phyloP scores from a whole-genome alignment of 2,113 vertebrate genomes.

The Psilopsiagon aurifrons region DNA sequence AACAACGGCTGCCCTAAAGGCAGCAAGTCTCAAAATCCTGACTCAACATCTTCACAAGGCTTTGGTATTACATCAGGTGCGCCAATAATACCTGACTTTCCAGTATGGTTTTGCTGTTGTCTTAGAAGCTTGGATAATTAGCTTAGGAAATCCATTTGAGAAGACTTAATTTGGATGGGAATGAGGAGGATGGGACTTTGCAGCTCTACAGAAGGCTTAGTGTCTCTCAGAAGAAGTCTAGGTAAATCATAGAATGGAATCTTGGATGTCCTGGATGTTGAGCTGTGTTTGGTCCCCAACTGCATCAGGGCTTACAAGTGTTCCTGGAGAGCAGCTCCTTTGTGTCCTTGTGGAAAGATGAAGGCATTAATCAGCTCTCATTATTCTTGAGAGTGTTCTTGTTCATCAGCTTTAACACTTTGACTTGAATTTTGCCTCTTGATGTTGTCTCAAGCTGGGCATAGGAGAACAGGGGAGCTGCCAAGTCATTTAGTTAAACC shows the following conservation, averaged over 20 bases:
- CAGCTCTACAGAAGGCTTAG: background rate
- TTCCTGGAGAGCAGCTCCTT: background rate
- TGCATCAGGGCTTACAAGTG: background rate
- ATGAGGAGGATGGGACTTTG: accelerated
- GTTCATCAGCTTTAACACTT: background rate
- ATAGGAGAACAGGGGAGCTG: background rate
- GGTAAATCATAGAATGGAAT: background rate
- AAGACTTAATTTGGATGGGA: background rate
- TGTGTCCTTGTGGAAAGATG: background rate
- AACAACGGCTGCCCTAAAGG: background rate
- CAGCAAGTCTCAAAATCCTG: background rate
- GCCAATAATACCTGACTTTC: background rate
- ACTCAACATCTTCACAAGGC: background rate
- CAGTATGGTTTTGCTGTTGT: background rate
- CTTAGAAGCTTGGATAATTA: background rate
- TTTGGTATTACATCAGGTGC: background rate
- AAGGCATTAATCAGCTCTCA: background rate
- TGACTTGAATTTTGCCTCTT: background rate
- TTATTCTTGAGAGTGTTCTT: background rate
- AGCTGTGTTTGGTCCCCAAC: background rate
- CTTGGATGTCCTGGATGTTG: background rate
- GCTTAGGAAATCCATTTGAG: background rate
- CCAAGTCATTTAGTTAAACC: background rate
- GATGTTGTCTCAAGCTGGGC: background rate
- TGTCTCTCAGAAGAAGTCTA: background rate